Base-by-base conservation (phyloP, 2,797 vertebrate species). In the Babyrousa celebensis region DNA sequence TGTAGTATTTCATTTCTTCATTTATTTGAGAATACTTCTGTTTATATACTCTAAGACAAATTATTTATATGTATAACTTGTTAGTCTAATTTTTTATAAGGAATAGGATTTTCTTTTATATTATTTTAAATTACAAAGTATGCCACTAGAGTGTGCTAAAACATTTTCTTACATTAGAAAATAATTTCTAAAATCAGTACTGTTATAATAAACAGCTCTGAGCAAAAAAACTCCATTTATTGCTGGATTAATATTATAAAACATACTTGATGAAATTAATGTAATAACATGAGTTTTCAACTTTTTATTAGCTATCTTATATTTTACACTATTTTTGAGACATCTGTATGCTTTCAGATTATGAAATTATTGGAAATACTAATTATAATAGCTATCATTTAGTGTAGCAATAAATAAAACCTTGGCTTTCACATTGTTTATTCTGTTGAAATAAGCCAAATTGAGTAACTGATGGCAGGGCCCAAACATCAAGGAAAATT, bases 101-200 rank as follows among this genome's bases (percentile, higher is more conserved):
- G 29, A 27, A 23, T 8, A 91, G 1, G 27, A 67, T 25, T 32
- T n/a, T 60, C 71, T 82, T 62, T 78, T 71, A 43, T 3, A 17
- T 58, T 97, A 75, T 85, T 63, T 36, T 92, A 78, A 60, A 72
- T 95, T 86, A 98, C 68, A 0, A 10, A n/a, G 18, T 63, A 6
- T 0, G 0, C 98, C 98, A 97, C 98, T 98, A 98, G 98, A 98
- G 98, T 97, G 98, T 84, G 9, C 90, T 97, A 96, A 95, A 98
- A 98, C 89, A 94, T 97, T 98, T 97, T 94, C 43, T 82, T 72
- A 93, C 18, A 82, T 80, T 87, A 72, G 6, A 80, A 92, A 71
- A 72, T 68, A 52, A 75, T 95, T 96, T 93, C 36, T 62, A 25
- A 62, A 87, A 62, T 54, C 75, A 27, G 65, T 79, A 48, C 27